These are phyloP conservation scores for Carcharodon carcharias DNA, from an alignment of 2,797 vertebrate genomes.

Conservation along the genomic window DNA sequence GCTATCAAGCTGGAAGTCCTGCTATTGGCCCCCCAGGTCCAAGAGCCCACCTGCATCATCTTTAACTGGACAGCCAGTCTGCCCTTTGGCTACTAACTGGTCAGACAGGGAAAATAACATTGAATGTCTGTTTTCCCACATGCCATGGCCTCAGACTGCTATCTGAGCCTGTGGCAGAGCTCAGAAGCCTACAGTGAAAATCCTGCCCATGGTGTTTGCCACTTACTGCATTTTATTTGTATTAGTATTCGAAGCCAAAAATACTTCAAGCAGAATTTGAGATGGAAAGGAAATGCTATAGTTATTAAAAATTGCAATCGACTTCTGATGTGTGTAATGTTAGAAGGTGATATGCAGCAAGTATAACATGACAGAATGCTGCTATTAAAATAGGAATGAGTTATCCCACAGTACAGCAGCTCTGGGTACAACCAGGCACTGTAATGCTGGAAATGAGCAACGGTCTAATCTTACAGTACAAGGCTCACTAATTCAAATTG, in stretches of 20 bases:
- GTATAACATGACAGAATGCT: background rate
- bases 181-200: background rate
- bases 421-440: background rate
- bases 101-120: background rate
- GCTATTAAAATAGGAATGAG: background rate
- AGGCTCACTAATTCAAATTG: conserved; percentile 12
- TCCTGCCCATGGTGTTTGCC: background rate
- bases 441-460: background rate
- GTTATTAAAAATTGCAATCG: too few species aligned
- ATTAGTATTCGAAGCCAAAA: background rate
- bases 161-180: background rate
- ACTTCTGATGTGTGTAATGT: background rate
- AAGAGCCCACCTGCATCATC: background rate
- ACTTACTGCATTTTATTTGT: background rate
- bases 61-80: background rate
- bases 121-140: background rate
- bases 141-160: background rate
- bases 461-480: background rate
- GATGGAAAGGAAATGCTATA: background rate
- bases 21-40: background rate
- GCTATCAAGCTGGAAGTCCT: background rate
- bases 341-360: background rate
- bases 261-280: background rate
- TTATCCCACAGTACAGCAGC: background rate
- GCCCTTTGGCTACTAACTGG: background rate